These are phyloP conservation scores for Acanthococcus lagerstroemiae DNA, from an alignment of 2,888 invertebrate species.

Conservation along the genomic window DNA sequence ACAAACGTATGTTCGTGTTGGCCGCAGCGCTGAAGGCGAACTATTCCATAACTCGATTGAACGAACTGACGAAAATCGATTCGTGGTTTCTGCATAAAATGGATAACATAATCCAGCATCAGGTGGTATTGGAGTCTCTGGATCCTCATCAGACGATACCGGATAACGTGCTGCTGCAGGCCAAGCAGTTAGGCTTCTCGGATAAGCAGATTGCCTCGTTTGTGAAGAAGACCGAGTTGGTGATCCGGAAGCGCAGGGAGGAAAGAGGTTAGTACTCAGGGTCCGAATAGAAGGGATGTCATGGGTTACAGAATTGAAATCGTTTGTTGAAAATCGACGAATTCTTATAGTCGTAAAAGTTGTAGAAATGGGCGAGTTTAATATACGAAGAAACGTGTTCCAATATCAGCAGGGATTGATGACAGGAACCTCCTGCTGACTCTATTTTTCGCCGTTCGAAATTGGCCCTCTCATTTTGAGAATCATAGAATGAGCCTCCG, in stretches of 20 bases:
- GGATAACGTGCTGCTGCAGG: conserved; percentile 55
- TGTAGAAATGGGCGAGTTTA: no score
- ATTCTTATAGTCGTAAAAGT: no score
- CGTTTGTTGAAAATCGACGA: no score
- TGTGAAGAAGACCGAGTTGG: conserved; percentile 78
- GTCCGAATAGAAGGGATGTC: no score
- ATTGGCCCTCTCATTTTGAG: no score
- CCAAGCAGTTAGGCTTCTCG: conserved; percentile 91
- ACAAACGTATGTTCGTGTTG: conserved; percentile 90
- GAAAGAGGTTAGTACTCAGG: conserved; percentile 47
- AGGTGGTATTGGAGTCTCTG: conserved; percentile 52
- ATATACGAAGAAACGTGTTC: no score
- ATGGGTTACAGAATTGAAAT: no score
- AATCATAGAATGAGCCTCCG: no score
- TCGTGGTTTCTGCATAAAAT: conserved; percentile 93
- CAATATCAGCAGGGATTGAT: no score
- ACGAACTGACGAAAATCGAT: conserved; percentile 91
- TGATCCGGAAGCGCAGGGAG: conserved; percentile 63
- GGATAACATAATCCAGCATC: conserved; percentile 75
- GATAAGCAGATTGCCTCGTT: conserved; percentile 89
- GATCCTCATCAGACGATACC: conserved; percentile 54
- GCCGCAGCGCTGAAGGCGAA: conserved; percentile 82
- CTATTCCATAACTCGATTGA: conserved; percentile 73
- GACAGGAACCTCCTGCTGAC: no score
- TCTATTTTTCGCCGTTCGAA: no score